These are phyloP conservation scores for Tenualosa ilisha DNA, from an alignment of 2,797 vertebrate genomes.

Conservation along the genomic window DNA sequence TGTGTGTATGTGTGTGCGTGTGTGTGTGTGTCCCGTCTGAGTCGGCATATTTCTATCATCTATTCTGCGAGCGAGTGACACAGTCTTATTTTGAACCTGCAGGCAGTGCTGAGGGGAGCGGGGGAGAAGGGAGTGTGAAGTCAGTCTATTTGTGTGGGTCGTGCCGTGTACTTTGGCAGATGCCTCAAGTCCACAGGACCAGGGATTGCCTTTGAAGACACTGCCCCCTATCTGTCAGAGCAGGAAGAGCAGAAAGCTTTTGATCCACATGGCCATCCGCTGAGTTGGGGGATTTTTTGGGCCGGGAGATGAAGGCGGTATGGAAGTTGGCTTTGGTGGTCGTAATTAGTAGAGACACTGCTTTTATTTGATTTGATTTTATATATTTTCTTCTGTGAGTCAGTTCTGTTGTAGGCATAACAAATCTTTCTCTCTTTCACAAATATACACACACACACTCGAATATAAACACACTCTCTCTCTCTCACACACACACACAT, in stretches of 20 bases:
- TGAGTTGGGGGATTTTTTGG: neutral
- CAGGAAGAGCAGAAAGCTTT: neutral
- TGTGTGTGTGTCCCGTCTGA: neutral
- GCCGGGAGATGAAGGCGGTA: neutral
- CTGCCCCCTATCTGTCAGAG: slow-evolving; percentile 73
- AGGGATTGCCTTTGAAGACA: slow-evolving; percentile 67
- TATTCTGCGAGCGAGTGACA: neutral
- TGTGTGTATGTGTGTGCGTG: no score
- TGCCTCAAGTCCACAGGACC: neutral
- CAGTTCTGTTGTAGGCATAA: neutral
- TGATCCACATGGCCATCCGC: neutral
- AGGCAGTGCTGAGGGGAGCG: neutral
- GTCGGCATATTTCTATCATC: neutral
- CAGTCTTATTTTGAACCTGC: neutral
- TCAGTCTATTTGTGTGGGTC: neutral
- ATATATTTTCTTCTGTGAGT: neutral
- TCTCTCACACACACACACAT: neutral
- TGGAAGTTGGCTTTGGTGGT: neutral
- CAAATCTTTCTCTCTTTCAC: neutral
- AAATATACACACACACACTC: neutral
- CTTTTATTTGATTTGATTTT: neutral
- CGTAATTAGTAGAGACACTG: neutral
- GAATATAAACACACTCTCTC: neutral
- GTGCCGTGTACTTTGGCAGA: neutral
- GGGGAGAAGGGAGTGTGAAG: neutral